Conservation (phyloP, 2,888 invertebrate genomes). For the Hypomecis atomaria region DNA sequence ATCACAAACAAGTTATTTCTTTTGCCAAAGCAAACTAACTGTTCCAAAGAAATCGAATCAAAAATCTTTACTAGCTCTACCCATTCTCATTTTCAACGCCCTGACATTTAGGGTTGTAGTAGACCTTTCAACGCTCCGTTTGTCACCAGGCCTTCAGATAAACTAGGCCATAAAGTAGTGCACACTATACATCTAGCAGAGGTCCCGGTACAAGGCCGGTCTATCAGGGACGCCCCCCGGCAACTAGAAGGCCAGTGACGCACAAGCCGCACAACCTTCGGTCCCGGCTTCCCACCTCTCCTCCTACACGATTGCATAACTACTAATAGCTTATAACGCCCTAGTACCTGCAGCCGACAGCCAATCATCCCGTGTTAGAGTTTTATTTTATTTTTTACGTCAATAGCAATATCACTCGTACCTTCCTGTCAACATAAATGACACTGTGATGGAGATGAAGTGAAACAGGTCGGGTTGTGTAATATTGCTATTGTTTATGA, state of each 20-base stretch:
- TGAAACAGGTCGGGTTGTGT: conserved; percentile 22
- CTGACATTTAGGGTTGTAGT: not conserved
- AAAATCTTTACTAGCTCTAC: too few species aligned
- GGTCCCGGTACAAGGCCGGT: conserved; percentile 33
- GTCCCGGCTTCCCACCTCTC: conserved; percentile 19
- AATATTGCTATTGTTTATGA: conserved; percentile 4
- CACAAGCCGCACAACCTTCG: conserved; percentile 54
- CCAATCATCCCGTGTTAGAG: conserved; percentile 50
- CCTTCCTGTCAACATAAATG: conserved; percentile 18
- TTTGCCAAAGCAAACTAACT: too few species aligned
- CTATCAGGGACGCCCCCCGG: conserved; percentile 37
- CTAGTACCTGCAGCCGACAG: conserved; percentile 63
- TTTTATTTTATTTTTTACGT: conserved; percentile 37
- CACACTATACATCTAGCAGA: conserved; percentile 8
- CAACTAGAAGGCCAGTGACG: conserved; percentile 54
- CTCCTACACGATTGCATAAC: conserved; percentile 41
- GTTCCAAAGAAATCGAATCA: too few species aligned
- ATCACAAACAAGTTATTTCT: too few species aligned
- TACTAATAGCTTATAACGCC: conserved; percentile 47
- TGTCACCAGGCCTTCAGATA: conserved; percentile 13
- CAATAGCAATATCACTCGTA: conserved; percentile 28
- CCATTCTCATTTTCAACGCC: not conserved
- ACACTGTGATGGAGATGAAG: conserved; percentile 8
- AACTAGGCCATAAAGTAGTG: conserved; percentile 36
- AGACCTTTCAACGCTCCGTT: not conserved